Percentiles rank a stretch among this genome's conserved stretches.
phyloP scores from a whole-genome alignment of 2,888 invertebrate species.

The Thecocarcelia acutangulata region DNA sequence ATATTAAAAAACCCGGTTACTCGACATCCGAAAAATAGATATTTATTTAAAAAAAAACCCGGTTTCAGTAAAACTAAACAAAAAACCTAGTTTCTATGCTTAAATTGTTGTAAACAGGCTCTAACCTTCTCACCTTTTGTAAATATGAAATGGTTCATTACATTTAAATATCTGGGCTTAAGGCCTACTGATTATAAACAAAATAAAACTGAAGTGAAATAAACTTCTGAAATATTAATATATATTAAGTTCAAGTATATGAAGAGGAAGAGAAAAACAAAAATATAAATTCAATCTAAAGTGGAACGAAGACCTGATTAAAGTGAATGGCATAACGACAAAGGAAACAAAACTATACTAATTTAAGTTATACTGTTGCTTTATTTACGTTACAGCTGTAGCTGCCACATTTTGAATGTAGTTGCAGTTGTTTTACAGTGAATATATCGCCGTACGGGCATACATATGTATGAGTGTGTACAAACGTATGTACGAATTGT shows the following conservation, averaged over 20 bases:
- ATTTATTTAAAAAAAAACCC: no score
- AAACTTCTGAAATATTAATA: constrained; percentile 14
- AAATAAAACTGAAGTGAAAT: not conserved
- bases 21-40: no score
- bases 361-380: constrained; percentile 44
- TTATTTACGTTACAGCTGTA: not conserved
- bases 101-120: not conserved
- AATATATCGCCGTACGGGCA: not conserved
- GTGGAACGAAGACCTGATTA: constrained; percentile 44
- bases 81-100: not conserved
- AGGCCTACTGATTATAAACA: constrained; percentile 5
- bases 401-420: not conserved
- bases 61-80: no score
- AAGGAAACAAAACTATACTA: constrained; percentile 42
- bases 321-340: constrained; percentile 24
- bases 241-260: constrained; percentile 28
- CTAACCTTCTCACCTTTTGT: constrained; percentile 37
- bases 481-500: constrained; percentile 21
- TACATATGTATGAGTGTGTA: not conserved
- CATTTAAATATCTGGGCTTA: constrained; percentile 7
- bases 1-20: no score
- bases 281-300: constrained; percentile 19
- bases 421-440: not conserved
- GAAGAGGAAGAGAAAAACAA: not conserved
- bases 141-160: constrained; percentile 26